Evolutionary conservation across 2,113 vertebrate species (phyloP).

Genomic region (Melanocharis versteri): DNA sequence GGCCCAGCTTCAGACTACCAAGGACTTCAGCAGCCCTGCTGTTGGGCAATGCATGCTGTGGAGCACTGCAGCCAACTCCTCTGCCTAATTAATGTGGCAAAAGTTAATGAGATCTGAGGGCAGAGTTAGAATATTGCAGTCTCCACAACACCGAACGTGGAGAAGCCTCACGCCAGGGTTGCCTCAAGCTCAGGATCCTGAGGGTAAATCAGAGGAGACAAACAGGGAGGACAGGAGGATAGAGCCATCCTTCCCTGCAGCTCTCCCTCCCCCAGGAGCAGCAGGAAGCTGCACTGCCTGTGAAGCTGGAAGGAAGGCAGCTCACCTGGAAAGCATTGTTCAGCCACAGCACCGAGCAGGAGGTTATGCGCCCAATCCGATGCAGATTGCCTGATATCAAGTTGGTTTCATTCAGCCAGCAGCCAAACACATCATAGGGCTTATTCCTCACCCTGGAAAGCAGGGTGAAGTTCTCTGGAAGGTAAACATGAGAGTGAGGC

Average conservation of each 20-base stretch:
- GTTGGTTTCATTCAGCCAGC: slow-evolving; percentile 96
- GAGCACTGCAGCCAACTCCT: neutral
- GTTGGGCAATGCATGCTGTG: neutral
- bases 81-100: neutral
- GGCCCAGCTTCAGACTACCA: neutral
- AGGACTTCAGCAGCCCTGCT: neutral
- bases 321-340: slow-evolving; percentile 97
- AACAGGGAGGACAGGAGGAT: neutral
- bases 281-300: neutral
- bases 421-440: slow-evolving; percentile 95
- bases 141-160: fast-evolving
- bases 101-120: neutral
- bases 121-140: neutral
- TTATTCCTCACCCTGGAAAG: slow-evolving; percentile 96
- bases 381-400: slow-evolving; percentile 95
- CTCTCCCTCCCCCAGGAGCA: neutral
- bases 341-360: slow-evolving; percentile 96
- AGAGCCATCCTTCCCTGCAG: neutral
- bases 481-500: neutral
- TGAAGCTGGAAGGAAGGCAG: neutral
- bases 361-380: slow-evolving; percentile 93
- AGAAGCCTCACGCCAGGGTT: neutral
- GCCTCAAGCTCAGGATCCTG: neutral
- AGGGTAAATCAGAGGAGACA: neutral
- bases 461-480: slow-evolving; percentile 86